Evolutionary conservation across 2,113 vertebrate genomes (phyloP).

Genomic region (Tursiops truncatus): DNA sequence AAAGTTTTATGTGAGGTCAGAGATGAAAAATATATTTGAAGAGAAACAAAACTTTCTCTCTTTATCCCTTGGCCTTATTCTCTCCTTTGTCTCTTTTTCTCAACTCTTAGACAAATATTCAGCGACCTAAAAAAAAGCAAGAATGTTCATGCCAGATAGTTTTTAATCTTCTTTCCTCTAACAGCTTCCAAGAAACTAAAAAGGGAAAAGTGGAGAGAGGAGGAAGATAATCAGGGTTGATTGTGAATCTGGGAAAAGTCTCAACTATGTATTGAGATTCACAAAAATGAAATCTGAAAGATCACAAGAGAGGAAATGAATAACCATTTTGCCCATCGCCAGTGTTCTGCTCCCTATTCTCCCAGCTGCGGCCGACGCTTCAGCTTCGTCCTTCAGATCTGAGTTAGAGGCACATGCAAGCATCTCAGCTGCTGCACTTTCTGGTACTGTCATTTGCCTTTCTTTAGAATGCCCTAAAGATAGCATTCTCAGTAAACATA

Average conservation of each 20-base stretch:
- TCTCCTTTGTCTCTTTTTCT: slow-evolving; percentile 51
- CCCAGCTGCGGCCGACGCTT: slow-evolving; percentile 82
- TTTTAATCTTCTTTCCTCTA: slow-evolving; percentile 76
- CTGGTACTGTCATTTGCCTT: slow-evolving; percentile 42
- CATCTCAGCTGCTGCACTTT: slow-evolving; percentile 61
- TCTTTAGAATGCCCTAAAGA: slow-evolving; percentile 76
- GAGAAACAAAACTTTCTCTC: slow-evolving; percentile 49
- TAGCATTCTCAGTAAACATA: slow-evolving; percentile 62
- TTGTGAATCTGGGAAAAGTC: slow-evolving; percentile 80
- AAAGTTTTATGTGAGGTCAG: slow-evolving; percentile 36
- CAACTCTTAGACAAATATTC: slow-evolving; percentile 60
- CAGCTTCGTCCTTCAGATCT: slow-evolving; percentile 75
- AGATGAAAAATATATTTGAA: slow-evolving; percentile 49
- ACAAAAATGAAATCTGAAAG: slow-evolving; percentile 76
- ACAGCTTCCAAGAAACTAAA: slow-evolving; percentile 79
- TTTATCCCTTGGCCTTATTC: slow-evolving; percentile 32
- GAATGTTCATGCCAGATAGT: slow-evolving; percentile 70
- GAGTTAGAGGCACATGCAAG: slow-evolving; percentile 60
- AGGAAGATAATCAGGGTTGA: slow-evolving; percentile 81
- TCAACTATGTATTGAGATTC: slow-evolving; percentile 79
- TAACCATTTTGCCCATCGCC: slow-evolving; percentile 79
- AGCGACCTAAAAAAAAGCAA: slow-evolving; percentile 56
- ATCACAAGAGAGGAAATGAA: slow-evolving; percentile 78
- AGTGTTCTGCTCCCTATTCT: slow-evolving; percentile 73
- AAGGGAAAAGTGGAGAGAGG: slow-evolving; percentile 75